phyloP scores from a whole-genome alignment of 1,140 invertebrate genomes.

The Panonychus citri region DNA sequence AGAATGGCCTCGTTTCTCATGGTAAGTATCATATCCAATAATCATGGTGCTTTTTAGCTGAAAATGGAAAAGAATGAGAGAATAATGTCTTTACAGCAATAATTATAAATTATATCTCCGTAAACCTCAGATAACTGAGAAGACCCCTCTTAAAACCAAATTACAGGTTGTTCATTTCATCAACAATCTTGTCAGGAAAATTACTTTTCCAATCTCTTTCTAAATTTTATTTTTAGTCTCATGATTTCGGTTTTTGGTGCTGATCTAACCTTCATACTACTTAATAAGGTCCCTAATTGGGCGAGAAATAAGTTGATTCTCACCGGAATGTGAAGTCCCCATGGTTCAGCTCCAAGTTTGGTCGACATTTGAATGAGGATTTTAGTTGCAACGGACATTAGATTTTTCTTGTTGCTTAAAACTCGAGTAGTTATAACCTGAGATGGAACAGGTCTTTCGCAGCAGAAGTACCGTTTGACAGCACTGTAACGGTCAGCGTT shows the following conservation, averaged over 20 bases:
- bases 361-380: slow-evolving; percentile 33
- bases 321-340: slow-evolving; percentile 30
- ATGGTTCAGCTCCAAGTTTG: slow-evolving; percentile 35
- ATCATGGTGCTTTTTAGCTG: slow-evolving; percentile 24
- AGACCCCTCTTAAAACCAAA: no score
- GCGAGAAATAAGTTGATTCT: no score
- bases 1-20: slow-evolving; percentile 20
- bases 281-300: no score
- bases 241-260: no score
- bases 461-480: slow-evolving; percentile 59
- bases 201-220: no score
- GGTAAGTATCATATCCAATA: slow-evolving; percentile 29
- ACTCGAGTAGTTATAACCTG: slow-evolving; percentile 45
- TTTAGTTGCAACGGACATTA: slow-evolving; percentile 58
- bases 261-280: no score
- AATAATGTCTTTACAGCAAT: background rate
- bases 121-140: no score
- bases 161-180: no score
- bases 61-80: background rate
- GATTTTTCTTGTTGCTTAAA: slow-evolving; percentile 23
- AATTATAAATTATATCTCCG: background rate
- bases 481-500: slow-evolving; percentile 36
- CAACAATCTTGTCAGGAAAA: no score
- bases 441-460: slow-evolving; percentile 32
- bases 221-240: no score